A percentile compares a stretch with the other conserved stretches of the same genome.
These are phyloP conservation scores for Monochamus alternatus DNA, from an alignment of 2,888 invertebrate species.

Conservation along the genomic window DNA sequence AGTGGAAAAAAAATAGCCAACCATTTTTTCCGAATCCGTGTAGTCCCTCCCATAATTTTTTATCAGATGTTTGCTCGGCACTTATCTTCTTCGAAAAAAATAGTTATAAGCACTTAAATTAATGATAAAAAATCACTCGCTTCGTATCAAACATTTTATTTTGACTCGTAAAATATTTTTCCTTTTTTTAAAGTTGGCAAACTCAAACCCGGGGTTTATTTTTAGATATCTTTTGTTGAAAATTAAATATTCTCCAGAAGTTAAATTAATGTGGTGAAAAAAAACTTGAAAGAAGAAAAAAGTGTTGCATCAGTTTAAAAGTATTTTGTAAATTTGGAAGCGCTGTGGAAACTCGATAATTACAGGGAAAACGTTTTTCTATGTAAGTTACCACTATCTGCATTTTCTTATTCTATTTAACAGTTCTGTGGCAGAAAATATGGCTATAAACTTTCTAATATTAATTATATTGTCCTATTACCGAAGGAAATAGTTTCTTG, in stretches of 20 bases:
- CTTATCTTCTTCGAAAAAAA: slow-evolving; percentile 42
- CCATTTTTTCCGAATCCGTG: slow-evolving; percentile 44
- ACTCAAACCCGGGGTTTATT: slow-evolving; percentile 38
- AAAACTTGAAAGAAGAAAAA: slow-evolving; percentile 14
- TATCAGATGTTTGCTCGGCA: slow-evolving; percentile 47
- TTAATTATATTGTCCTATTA: slow-evolving; percentile 26
- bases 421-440: slow-evolving; percentile 32
- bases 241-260: slow-evolving; percentile 43
- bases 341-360: background rate
- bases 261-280: slow-evolving; percentile 39
- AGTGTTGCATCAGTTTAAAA: slow-evolving; percentile 16
- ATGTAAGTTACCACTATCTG: slow-evolving; percentile 28
- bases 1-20: slow-evolving; percentile 51
- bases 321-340: slow-evolving; percentile 26
- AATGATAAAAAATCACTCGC: slow-evolving; percentile 6
- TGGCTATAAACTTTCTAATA: slow-evolving; percentile 31
- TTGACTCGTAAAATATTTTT: slow-evolving; percentile 20
- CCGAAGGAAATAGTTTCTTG: slow-evolving; percentile 23
- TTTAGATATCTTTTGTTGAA: slow-evolving; percentile 40
- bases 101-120: slow-evolving; percentile 6
- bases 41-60: slow-evolving; percentile 47
- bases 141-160: slow-evolving; percentile 24
- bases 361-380: slow-evolving; percentile 26
- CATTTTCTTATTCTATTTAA: slow-evolving; percentile 16
- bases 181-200: slow-evolving; percentile 40